Evolutionary conservation across 1,140 invertebrate genomes (phyloP).

Genomic region (Atta cephalotes): DNA sequence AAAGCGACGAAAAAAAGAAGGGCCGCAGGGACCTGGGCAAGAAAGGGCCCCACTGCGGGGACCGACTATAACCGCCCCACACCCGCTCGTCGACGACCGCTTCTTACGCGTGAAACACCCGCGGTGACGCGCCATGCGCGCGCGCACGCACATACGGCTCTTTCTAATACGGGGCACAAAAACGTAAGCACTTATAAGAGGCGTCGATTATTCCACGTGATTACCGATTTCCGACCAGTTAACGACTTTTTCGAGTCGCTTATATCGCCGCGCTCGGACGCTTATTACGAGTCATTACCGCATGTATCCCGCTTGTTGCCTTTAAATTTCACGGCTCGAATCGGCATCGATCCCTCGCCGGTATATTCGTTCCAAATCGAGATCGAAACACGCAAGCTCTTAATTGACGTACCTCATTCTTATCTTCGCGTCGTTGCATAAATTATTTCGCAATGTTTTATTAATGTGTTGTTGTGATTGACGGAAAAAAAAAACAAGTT

Average conservation of each 20-base stretch:
- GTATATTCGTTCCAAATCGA: constrained; percentile 39
- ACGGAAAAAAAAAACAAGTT: too few relatives aligned
- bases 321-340: constrained; percentile 80
- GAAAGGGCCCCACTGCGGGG: constrained; percentile 48
- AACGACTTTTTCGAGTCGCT: constrained; percentile 84
- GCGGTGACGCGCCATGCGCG: constrained; percentile 18
- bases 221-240: constrained; percentile 84
- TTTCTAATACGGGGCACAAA: constrained; percentile 67
- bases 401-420: constrained; percentile 13
- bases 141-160: constrained; percentile 31
- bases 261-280: constrained; percentile 69
- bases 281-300: constrained; percentile 76
- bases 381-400: constrained; percentile 60
- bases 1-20: constrained; percentile 60
- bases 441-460: constrained; percentile 46
- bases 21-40: constrained; percentile 14
- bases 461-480: neutral
- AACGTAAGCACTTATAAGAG: constrained; percentile 80
- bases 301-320: constrained; percentile 71
- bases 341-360: constrained; percentile 75
- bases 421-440: neutral
- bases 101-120: constrained; percentile 46
- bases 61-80: constrained; percentile 27
- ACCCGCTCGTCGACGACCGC: constrained; percentile 31
- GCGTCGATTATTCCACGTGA: constrained; percentile 81